Percentiles rank a stretch among this genome's conserved stretches.
These are phyloP conservation scores for Tyria jacobaeae DNA, from an alignment of 2,888 invertebrate species.

Conservation along the genomic window DNA sequence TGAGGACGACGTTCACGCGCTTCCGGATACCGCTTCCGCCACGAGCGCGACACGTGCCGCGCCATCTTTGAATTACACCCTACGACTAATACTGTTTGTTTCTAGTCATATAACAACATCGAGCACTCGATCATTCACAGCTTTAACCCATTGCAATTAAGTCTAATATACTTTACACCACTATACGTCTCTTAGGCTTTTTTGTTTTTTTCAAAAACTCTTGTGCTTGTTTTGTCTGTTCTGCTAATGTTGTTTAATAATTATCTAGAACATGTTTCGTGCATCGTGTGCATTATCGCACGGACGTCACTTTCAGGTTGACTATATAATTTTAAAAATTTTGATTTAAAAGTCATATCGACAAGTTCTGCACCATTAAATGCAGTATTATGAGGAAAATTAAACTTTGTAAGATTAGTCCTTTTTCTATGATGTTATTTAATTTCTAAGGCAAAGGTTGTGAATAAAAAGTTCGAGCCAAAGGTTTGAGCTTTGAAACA, in stretches of 20 bases:
- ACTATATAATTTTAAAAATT: too few species aligned
- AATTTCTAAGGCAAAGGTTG: background rate
- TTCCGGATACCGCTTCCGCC: slow-evolving; percentile 80
- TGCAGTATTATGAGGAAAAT: slow-evolving; percentile 21
- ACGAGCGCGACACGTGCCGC: slow-evolving; percentile 81
- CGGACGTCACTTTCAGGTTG: slow-evolving; percentile 64
- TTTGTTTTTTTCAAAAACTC: slow-evolving; percentile 19
- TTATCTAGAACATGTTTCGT: slow-evolving; percentile 77
- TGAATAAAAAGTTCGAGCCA: background rate
- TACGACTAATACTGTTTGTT: slow-evolving; percentile 73
- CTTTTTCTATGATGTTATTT: background rate
- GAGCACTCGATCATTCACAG: slow-evolving; percentile 36
- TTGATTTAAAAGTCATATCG: slow-evolving; percentile 68
- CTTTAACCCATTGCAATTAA: slow-evolving; percentile 29
- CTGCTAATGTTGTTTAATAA: slow-evolving; percentile 81
- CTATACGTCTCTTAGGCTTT: slow-evolving; percentile 11
- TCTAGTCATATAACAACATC: slow-evolving; percentile 66
- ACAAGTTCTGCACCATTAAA: slow-evolving; percentile 34
- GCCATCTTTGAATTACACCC: slow-evolving; percentile 83
- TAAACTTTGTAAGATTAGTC: slow-evolving; percentile 16
- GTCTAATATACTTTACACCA: slow-evolving; percentile 30
- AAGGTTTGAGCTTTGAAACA: too few species aligned
- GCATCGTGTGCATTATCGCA: slow-evolving; percentile 67
- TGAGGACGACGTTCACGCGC: slow-evolving; percentile 75
- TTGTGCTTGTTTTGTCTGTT: slow-evolving; percentile 79